Evolutionary conservation across 2,888 invertebrate species (phyloP).

Genomic region (Harpalus rufipes): DNA sequence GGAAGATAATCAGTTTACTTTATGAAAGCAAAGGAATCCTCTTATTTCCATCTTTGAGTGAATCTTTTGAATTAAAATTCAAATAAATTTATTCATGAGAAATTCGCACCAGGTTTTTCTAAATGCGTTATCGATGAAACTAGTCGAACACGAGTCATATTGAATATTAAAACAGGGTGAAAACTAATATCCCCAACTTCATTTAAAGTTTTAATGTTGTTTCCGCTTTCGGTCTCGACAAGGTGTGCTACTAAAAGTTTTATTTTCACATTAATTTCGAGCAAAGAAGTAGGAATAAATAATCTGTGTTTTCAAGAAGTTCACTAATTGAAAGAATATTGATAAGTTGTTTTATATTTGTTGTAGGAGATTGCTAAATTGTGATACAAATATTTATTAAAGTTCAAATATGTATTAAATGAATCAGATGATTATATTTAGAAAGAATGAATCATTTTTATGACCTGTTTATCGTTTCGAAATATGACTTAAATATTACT

Average conservation of each 20-base stretch:
- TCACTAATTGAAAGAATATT: too few relatives aligned
- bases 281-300: too few relatives aligned
- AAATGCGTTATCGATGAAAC: constrained; percentile 37
- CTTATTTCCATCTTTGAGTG: neutral
- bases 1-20: neutral
- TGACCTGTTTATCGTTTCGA: neutral
- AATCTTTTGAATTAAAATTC: constrained; percentile 49
- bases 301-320: too few relatives aligned
- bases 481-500: neutral
- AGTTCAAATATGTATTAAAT: neutral
- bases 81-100: constrained; percentile 63
- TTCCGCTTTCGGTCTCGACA: constrained; percentile 9
- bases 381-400: neutral
- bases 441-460: neutral
- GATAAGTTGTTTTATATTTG: neutral
- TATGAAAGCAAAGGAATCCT: neutral
- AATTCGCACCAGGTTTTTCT: constrained; percentile 38
- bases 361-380: neutral
- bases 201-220: constrained; percentile 63
- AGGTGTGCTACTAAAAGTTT: constrained; percentile 28
- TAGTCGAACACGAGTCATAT: constrained; percentile 46
- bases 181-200: constrained; percentile 60
- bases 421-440: constrained; percentile 1
- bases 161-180: constrained; percentile 57
- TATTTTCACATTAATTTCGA: neutral